Evolutionary conservation across 2,888 invertebrate genomes (phyloP).

Genomic region (Noctuana brunneofusca): DNA sequence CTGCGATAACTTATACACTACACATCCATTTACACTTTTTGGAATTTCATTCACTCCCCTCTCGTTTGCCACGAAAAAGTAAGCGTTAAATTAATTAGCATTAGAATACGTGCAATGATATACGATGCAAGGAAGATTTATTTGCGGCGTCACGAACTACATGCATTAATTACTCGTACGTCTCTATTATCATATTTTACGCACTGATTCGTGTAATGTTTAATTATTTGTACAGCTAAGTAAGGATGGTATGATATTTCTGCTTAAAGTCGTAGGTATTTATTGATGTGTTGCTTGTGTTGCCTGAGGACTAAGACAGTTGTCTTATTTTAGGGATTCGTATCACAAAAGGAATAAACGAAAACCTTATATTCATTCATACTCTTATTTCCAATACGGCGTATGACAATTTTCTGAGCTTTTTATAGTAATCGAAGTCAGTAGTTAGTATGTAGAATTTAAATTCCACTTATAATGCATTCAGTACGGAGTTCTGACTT

Average conservation of each 20-base stretch:
- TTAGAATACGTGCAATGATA: conserved; percentile 66
- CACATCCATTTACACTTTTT: conserved; percentile 71
- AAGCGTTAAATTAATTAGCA: conserved; percentile 74
- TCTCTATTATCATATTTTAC: conserved; percentile 42
- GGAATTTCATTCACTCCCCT: conserved; percentile 73
- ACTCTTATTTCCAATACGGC: background rate
- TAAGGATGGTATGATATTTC: too few relatives aligned
- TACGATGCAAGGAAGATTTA: conserved; percentile 60
- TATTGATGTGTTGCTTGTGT: background rate
- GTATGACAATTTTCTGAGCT: background rate
- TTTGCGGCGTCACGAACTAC: conserved; percentile 35
- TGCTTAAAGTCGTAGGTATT: background rate
- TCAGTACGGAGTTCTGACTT: conserved; percentile 41
- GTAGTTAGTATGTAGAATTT: conserved; percentile 29
- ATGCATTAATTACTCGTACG: conserved; percentile 44
- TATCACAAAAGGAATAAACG: background rate
- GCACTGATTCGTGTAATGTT: conserved; percentile 19
- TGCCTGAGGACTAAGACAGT: background rate
- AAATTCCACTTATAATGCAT: conserved; percentile 44
- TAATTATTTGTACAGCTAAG: background rate
- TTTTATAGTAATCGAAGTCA: background rate
- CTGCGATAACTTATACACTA: conserved; percentile 71
- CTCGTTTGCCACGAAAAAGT: conserved; percentile 64
- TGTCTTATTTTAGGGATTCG: background rate
- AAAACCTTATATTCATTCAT: too few relatives aligned